Percentiles rank a stretch among this genome's conserved stretches.
Evolutionary conservation across 2,888 invertebrate genomes (phyloP).

Genomic region (Chrysopilus asiliformis): DNA sequence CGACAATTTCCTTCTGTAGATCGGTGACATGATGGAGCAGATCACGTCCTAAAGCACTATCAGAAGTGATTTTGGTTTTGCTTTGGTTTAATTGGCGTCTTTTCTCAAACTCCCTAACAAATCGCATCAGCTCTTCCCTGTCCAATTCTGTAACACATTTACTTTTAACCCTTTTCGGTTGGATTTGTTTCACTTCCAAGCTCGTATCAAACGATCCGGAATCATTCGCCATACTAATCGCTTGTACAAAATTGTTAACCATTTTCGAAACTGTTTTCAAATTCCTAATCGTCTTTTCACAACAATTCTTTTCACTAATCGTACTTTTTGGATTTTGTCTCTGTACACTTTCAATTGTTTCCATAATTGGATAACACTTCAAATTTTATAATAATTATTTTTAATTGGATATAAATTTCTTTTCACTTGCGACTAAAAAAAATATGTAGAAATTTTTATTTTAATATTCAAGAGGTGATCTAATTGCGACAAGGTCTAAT

Average conservation of each 20-base stretch:
- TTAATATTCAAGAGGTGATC: not conserved
- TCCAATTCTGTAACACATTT: slow-evolving; percentile 30
- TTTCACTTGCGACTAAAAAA: too few relatives aligned
- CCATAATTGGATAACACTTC: too few relatives aligned
- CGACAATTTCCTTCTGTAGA: too few relatives aligned
- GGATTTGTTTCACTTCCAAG: slow-evolving; percentile 30
- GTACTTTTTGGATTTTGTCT: too few relatives aligned
- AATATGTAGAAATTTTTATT: too few relatives aligned
- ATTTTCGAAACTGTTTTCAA: slow-evolving; percentile 16
- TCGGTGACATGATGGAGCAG: not conserved
- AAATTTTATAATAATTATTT: too few relatives aligned
- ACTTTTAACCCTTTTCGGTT: slow-evolving; percentile 17
- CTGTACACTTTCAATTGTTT: too few relatives aligned
- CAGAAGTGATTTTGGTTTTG: not conserved
- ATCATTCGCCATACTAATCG: slow-evolving; percentile 30
- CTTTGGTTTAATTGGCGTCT: too few relatives aligned
- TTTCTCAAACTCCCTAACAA: slow-evolving; percentile 29
- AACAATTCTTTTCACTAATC: too few relatives aligned
- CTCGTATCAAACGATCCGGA: slow-evolving; percentile 34
- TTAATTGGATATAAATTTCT: too few relatives aligned
- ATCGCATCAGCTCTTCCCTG: slow-evolving; percentile 26
- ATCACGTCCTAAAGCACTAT: not conserved
- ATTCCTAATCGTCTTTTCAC: too few relatives aligned
- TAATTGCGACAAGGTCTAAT: not conserved
- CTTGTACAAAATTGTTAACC: slow-evolving; percentile 32